Conservation (phyloP, 2,888 invertebrate species). For the Prosopocoilus inquinatus region DNA sequence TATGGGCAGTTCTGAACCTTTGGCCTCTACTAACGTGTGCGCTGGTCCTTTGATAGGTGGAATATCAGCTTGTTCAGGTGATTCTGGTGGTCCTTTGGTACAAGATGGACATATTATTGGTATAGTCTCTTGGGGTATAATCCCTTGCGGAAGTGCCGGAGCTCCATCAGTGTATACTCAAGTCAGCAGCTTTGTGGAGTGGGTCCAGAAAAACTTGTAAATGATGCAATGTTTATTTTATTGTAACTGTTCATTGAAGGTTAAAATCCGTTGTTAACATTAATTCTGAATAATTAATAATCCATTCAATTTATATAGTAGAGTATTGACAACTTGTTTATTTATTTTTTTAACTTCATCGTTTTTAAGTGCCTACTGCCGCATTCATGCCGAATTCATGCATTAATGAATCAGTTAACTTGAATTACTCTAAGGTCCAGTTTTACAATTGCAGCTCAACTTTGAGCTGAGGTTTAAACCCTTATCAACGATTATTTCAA, state of each 20-base stretch:
- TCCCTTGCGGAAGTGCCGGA: slow-evolving; percentile 54
- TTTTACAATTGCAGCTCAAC: no score
- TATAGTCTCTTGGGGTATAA: slow-evolving; percentile 57
- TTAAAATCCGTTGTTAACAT: neutral
- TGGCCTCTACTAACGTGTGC: slow-evolving; percentile 49
- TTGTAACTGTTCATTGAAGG: neutral
- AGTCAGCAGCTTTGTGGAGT: slow-evolving; percentile 53
- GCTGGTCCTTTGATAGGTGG: slow-evolving; percentile 54
- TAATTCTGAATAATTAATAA: neutral
- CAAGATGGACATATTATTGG: slow-evolving; percentile 44
- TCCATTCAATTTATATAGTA: no score
- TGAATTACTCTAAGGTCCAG: no score
- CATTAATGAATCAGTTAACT: no score
- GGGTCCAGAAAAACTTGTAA: slow-evolving; percentile 39
- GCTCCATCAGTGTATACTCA: slow-evolving; percentile 57
- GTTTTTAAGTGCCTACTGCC: no score
- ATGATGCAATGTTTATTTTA: no score
- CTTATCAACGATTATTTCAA: no score
- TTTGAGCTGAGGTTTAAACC: no score
- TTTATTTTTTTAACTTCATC: no score
- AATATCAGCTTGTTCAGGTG: slow-evolving; percentile 55
- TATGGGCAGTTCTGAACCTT: slow-evolving; percentile 14
- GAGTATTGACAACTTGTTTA: no score
- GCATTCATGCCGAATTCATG: no score
- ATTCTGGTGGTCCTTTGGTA: slow-evolving; percentile 59